These are phyloP conservation scores for Proales similis DNA, from an alignment of 1,140 invertebrate species.

Conservation along the genomic window DNA sequence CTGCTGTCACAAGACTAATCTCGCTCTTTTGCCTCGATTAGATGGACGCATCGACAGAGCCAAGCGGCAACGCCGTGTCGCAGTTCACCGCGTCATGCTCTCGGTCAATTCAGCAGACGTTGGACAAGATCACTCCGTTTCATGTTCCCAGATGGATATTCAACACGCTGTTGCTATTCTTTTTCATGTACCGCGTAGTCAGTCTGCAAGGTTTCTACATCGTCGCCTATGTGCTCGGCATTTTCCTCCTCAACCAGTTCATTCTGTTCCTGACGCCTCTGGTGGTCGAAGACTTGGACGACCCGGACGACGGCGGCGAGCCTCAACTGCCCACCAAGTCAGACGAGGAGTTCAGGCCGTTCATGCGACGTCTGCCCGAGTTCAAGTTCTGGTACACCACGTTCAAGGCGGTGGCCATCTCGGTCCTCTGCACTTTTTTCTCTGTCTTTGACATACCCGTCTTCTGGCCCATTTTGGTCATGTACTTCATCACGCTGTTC, in stretches of 20 bases:
- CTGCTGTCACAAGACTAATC: no score
- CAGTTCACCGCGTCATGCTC: neutral
- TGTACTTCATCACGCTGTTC: conserved; percentile 97
- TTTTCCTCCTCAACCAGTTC: conserved; percentile 97
- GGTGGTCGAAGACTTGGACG: conserved; percentile 66
- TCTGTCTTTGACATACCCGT: conserved; percentile 97
- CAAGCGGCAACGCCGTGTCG: neutral
- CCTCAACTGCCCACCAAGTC: conserved; percentile 83
- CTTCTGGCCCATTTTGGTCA: conserved; percentile 98
- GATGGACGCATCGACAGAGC: no score
- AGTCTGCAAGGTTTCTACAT: conserved; percentile 89
- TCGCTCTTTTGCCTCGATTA: no score
- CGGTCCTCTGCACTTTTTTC: conserved; percentile 87
- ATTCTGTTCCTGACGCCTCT: conserved; percentile 98
- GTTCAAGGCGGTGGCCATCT: conserved; percentile 85
- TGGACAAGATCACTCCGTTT: conserved; percentile 59
- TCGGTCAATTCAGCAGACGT: conserved; percentile 49
- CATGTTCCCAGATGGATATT: conserved; percentile 55
- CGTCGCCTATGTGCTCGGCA: conserved; percentile 92
- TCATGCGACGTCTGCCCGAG: conserved; percentile 92
- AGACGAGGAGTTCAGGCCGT: conserved; percentile 95
- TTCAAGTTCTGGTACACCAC: conserved; percentile 99
- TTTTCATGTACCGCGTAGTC: conserved; percentile 51
- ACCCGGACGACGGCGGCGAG: conserved; percentile 59
- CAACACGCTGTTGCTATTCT: conserved; percentile 40